A percentile compares a stretch with the other conserved stretches of the same genome.
Conservation (phyloP, 2,113 vertebrate species). For the Microtus richardsoni region DNA sequence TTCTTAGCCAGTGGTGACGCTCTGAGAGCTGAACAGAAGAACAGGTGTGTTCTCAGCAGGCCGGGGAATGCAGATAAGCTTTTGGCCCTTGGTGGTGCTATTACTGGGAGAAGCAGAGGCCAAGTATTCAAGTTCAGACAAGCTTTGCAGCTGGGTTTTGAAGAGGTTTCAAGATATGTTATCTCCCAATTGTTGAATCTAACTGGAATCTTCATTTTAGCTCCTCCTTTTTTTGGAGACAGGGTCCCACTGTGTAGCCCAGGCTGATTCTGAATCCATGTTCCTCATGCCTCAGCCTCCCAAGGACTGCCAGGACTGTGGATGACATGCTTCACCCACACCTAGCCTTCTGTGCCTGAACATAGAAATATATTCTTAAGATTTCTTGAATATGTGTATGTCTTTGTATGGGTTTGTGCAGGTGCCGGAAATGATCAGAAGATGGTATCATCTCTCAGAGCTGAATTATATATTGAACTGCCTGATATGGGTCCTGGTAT, state of each 20-base stretch:
- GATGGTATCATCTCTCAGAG: not conserved
- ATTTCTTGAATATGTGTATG: not conserved
- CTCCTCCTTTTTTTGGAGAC: not conserved
- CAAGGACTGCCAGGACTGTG: not conserved
- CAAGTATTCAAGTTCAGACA: not conserved
- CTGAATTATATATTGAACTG: not conserved
- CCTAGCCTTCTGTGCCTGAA: not conserved
- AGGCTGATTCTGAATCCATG: not conserved
- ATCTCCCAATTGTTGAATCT: not conserved
- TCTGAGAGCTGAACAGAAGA: not conserved
- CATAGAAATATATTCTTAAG: not conserved
- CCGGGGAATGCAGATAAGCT: not conserved
- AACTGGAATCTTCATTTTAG: slow-evolving; percentile 2
- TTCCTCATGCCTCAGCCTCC: not conserved
- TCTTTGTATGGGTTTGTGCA: not conserved
- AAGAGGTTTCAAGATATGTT: not conserved
- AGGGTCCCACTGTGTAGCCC: not conserved
- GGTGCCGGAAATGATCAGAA: not conserved
- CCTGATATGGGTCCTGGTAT: not conserved
- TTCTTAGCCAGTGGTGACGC: not conserved
- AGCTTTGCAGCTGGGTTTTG: not conserved
- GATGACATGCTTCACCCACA: not conserved
- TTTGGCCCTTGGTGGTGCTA: not conserved
- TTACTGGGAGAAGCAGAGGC: not conserved
- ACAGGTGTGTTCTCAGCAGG: not conserved